These are phyloP conservation scores for Ceyx cyanopectus DNA, from an alignment of 2,113 vertebrate genomes.

Conservation along the genomic window DNA sequence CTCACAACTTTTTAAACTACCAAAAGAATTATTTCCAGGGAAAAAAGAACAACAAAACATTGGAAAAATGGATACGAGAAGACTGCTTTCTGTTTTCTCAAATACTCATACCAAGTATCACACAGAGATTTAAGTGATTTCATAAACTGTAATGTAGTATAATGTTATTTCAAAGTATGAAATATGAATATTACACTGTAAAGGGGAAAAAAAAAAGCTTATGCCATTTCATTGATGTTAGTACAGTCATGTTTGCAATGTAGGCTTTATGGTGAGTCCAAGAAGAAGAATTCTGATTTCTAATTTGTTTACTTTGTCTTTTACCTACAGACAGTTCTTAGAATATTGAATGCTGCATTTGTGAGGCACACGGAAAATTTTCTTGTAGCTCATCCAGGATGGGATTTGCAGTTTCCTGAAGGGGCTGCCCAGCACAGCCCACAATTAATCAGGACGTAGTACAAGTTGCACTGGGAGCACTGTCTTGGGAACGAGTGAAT, in stretches of 20 bases:
- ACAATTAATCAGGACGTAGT: background rate
- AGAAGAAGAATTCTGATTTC: background rate
- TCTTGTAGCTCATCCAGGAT: background rate
- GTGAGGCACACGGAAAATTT: background rate
- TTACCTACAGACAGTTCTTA: background rate
- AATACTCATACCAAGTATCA: background rate
- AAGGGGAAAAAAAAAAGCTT: background rate
- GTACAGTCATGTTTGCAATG: background rate
- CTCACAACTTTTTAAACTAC: background rate
- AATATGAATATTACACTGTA: background rate
- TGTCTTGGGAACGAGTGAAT: background rate
- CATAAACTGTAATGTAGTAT: background rate
- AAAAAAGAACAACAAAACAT: background rate
- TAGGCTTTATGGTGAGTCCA: background rate
- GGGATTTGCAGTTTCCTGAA: constrained; percentile 31
- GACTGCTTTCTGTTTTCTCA: background rate
- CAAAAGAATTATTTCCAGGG: background rate
- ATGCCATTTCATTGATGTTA: background rate
- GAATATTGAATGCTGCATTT: background rate
- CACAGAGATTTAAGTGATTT: background rate
- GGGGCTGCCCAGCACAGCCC: background rate
- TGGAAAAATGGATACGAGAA: background rate
- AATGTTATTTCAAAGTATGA: background rate
- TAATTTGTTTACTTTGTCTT: background rate
- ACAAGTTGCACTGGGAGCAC: constrained; percentile 5